Base-by-base conservation (phyloP, 2,888 invertebrate species). In the Eupithecia vulgata region DNA sequence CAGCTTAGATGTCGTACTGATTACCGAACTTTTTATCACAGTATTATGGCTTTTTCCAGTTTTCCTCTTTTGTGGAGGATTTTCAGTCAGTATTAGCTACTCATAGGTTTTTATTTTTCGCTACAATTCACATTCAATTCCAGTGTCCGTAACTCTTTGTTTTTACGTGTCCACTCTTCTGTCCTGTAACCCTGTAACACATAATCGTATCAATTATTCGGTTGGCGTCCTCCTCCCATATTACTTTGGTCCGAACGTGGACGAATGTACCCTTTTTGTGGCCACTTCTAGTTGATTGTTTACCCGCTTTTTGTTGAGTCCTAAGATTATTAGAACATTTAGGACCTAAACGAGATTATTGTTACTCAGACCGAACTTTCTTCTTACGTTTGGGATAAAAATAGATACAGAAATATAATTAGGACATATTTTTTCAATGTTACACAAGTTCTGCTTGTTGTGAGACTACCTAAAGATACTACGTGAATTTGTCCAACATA, bases 121-220 rank as follows among this genome's bases (percentile, higher is more conserved):
- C 1, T n/a, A 2, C 1, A n/a, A 12, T 35, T 64, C 5, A 4
- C 35, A 8, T 34, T 30, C 35, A 64, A 35, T 64, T 64, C 62
- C 37, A 17, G n/a, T 21, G 2, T 37, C 40, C 12, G 25, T 65
- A 65, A 25, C 40, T 62, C 30, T 68, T 21, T 64, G 61, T 67
- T 69, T 74, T 61, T 87, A 75, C 83, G 81, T 67, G 80, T 57
- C 74, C 77, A 78, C 81, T 82, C 80, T 83, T 78, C 80, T 83
- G 88, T 87, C 81, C 81, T 83, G 88, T 87, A 4, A 25, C 13
- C 34, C 87, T 84, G 89, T 88, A 88, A 89, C 90, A 90, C 89
- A 91, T 91, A 92, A 92, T 90, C 89, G 91, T 91, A 93, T 93
- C 91, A 92, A 93, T 93, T 93, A 93, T 93, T 92, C 92, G 91